Percentiles rank a stretch among this genome's conserved stretches.
phyloP scores from a whole-genome alignment of 1,140 invertebrate genomes.

The Drosophila pallidifrons region DNA sequence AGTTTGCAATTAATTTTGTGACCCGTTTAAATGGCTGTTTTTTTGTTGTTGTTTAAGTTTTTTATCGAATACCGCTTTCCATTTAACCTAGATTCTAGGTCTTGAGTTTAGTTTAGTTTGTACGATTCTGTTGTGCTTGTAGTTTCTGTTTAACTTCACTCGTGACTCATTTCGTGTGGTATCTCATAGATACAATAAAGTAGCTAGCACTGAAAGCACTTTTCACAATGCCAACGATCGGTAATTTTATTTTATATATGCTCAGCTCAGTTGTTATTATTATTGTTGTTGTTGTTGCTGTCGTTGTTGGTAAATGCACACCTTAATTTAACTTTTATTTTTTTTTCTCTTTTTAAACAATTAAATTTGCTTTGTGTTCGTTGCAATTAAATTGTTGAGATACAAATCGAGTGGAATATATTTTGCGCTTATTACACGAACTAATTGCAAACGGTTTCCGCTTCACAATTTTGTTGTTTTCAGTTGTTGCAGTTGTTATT shows the following conservation, averaged over 20 bases:
- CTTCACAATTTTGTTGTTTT: constrained; percentile 45
- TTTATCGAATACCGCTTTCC: constrained; percentile 39
- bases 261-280: constrained; percentile 1
- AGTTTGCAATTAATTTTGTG: constrained; percentile 57
- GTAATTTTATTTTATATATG: constrained; percentile 8
- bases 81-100: constrained; percentile 67
- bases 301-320: constrained; percentile 40
- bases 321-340: constrained; percentile 46
- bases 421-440: constrained; percentile 52
- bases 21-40: constrained; percentile 20
- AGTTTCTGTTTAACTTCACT: constrained; percentile 27
- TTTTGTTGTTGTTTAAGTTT: constrained; percentile 3
- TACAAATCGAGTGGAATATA: constrained; percentile 36
- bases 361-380: constrained; percentile 51
- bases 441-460: constrained; percentile 68
- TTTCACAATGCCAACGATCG: constrained; percentile 38
- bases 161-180: constrained; percentile 62
- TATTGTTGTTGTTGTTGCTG: constrained; percentile 13
- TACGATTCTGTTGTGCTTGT: constrained; percentile 20
- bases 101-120: constrained; percentile 29
- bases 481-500: constrained; percentile 34
- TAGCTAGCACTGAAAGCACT: constrained; percentile 38
- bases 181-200: constrained; percentile 38
- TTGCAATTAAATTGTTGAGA: constrained; percentile 63
- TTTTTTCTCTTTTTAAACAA: constrained; percentile 59